Percentiles rank a stretch among this genome's conserved stretches.
These are phyloP conservation scores for Seira ritae DNA, from an alignment of 2,888 invertebrate species.

Conservation along the genomic window DNA sequence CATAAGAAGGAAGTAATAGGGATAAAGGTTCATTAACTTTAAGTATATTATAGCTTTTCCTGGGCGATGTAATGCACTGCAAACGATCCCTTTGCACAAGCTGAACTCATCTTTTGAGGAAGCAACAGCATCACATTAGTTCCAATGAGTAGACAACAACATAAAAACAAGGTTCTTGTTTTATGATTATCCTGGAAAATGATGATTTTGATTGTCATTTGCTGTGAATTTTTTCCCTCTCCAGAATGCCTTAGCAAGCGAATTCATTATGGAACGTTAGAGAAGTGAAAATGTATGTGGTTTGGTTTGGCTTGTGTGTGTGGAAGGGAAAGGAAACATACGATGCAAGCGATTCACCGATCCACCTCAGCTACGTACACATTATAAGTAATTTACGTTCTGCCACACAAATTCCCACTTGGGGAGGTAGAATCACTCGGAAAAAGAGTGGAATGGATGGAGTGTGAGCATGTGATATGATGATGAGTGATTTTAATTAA, in stretches of 20 bases:
- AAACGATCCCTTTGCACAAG: too few species aligned
- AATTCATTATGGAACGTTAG: too few species aligned
- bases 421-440: slow-evolving; percentile 47
- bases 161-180: background rate
- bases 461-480: slow-evolving; percentile 48
- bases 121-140: slow-evolving; percentile 46
- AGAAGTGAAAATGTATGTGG: too few species aligned
- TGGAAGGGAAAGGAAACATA: background rate
- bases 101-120: slow-evolving; percentile 3
- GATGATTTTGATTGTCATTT: too few species aligned
- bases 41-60: background rate
- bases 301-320: too few species aligned
- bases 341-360: too few species aligned
- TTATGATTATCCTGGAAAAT: background rate
- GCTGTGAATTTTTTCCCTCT: too few species aligned
- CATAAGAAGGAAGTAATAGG: background rate
- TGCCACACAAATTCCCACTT: slow-evolving; percentile 36
- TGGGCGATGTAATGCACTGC: too few species aligned
- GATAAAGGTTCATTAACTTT: background rate
- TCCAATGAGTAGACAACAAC: slow-evolving; percentile 46
- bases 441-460: slow-evolving; percentile 11
- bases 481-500: slow-evolving; percentile 70
- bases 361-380: background rate
- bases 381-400: background rate
- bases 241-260: too few species aligned